Evolutionary conservation across 2,113 vertebrate species (phyloP).

Genomic region (Brachirus orientalis): DNA sequence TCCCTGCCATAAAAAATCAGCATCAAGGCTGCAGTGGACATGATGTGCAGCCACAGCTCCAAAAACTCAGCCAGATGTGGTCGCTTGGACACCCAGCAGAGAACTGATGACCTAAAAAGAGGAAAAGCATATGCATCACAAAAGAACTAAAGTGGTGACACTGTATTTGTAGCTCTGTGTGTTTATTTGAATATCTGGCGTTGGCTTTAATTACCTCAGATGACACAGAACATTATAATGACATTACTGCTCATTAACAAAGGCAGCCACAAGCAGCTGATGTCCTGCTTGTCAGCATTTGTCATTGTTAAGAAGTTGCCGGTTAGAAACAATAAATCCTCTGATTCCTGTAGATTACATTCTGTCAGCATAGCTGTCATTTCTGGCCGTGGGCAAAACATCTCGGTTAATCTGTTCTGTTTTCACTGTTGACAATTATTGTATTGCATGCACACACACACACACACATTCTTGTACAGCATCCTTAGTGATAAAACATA

Average conservation of each 20-base stretch:
- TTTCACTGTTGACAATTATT: no score
- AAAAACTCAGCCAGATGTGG: no score
- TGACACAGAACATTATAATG: constrained; percentile 18
- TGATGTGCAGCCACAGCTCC: not conserved
- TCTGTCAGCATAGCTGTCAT: constrained; percentile 23
- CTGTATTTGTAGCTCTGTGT: not conserved
- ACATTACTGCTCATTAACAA: constrained; percentile 36
- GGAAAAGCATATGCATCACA: not conserved
- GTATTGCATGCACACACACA: not conserved
- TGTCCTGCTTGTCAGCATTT: constrained; percentile 37
- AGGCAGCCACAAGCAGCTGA: constrained; percentile 37
- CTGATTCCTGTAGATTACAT: constrained; percentile 29
- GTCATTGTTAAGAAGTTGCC: constrained; percentile 40
- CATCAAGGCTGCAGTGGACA: no score
- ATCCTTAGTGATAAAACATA: no score
- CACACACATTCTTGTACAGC: not conserved
- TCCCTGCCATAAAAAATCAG: no score
- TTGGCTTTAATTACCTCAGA: constrained; percentile 17
- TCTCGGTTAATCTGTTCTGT: constrained; percentile 24
- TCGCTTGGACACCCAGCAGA: constrained; percentile 10
- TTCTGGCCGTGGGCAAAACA: constrained; percentile 36
- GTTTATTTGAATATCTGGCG: not conserved
- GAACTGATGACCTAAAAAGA: constrained; percentile 2
- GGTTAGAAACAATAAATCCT: constrained; percentile 49
- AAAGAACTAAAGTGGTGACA: not conserved